Evolutionary conservation across 2,888 invertebrate genomes (phyloP).

Genomic region (Cephus spinipes): DNA sequence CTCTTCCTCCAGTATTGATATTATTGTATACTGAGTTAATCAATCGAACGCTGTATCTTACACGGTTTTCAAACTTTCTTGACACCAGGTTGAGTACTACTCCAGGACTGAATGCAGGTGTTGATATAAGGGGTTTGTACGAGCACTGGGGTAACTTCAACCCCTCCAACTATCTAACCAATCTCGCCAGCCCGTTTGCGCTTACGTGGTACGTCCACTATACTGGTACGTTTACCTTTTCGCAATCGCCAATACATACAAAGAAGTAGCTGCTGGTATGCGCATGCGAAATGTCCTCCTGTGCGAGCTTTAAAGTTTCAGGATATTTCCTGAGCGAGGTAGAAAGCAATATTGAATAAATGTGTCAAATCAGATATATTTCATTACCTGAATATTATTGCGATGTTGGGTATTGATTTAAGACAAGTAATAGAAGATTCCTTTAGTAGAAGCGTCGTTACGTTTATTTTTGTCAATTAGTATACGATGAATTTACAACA

Average conservation of each 20-base stretch:
- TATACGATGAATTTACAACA: conserved; percentile 17
- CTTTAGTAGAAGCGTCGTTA: conserved; percentile 42
- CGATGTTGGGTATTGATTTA: neutral
- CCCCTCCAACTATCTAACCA: conserved; percentile 20
- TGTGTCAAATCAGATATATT: neutral
- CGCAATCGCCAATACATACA: neutral
- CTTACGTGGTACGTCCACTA: conserved; percentile 12
- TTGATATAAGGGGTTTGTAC: conserved; percentile 18
- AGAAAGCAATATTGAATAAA: neutral
- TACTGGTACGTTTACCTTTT: conserved; percentile 20
- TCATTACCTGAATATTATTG: neutral
- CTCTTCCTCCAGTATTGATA: neutral
- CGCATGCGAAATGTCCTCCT: neutral
- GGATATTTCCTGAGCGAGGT: neutral
- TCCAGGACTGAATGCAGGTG: conserved; percentile 38
- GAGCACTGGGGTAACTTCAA: conserved; percentile 39
- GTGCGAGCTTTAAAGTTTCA: neutral
- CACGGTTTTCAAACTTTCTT: neutral
- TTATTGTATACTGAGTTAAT: neutral
- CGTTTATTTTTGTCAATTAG: conserved; percentile 38
- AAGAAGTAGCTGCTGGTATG: neutral
- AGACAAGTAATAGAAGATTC: conserved; percentile 13
- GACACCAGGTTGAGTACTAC: conserved; percentile 22
- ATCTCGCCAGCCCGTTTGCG: conserved; percentile 21
- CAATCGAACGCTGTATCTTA: conserved; percentile 18